phyloP scores from a whole-genome alignment of 1,140 invertebrate genomes.

The Cyclargus thomasi region DNA sequence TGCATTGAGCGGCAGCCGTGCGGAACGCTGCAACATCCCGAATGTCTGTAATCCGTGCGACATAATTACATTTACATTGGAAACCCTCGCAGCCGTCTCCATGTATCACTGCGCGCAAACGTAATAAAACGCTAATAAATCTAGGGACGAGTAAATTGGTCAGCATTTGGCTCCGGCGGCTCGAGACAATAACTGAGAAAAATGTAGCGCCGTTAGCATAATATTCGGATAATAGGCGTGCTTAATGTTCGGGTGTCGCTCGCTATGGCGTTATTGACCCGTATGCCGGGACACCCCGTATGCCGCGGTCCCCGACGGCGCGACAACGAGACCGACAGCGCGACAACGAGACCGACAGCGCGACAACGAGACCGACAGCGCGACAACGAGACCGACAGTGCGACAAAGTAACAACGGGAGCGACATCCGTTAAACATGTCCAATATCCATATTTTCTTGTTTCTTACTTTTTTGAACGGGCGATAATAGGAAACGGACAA shows the following conservation, averaged over 20 bases:
- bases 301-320: neutral
- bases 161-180: conserved; percentile 1
- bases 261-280: neutral
- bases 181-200: conserved; percentile 12
- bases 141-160: conserved; percentile 4
- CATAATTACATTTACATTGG: no score
- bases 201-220: conserved; percentile 13
- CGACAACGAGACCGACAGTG: neutral
- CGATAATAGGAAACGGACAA: no score
- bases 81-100: neutral
- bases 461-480: no score
- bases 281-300: neutral
- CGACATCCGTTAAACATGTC: no score
- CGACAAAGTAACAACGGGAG: neutral
- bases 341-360: neutral
- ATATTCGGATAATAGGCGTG: conserved; percentile 12
- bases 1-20: no score
- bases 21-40: no score
- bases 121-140: conserved; percentile 8
- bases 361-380: no score
- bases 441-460: no score
- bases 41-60: no score
- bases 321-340: neutral
- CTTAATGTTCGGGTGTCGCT: conserved; percentile 7
- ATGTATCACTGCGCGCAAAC: neutral